These are phyloP conservation scores for Aporophyla lueneburgensis DNA, from an alignment of 2,888 invertebrate species.

Conservation along the genomic window DNA sequence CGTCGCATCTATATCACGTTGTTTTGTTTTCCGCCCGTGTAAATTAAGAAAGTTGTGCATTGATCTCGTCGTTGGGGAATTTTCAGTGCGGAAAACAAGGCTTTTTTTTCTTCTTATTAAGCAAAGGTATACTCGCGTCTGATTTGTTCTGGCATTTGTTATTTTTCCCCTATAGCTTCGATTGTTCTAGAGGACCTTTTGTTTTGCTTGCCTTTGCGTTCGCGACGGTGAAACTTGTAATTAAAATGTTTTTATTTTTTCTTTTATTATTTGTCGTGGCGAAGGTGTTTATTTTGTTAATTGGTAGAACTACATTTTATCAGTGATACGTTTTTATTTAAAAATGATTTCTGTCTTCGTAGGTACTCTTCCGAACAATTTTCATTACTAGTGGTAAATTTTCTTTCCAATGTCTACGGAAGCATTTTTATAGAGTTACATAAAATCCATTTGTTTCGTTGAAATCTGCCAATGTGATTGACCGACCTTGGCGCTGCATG, in stretches of 20 bases:
- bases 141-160: constrained; percentile 82
- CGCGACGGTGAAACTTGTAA: constrained; percentile 66
- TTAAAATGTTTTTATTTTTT: constrained; percentile 56
- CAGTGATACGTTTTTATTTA: not conserved
- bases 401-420: not conserved
- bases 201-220: constrained; percentile 63
- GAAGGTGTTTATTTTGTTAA: not conserved
- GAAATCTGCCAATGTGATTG: too few relatives aligned
- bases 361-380: not conserved
- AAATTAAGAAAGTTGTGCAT: constrained; percentile 80
- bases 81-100: constrained; percentile 71
- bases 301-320: not conserved
- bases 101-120: constrained; percentile 74
- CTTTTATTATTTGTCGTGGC: not conserved
- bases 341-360: not conserved
- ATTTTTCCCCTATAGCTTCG: constrained; percentile 73
- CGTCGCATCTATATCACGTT: constrained; percentile 26
- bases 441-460: not conserved
- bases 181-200: constrained; percentile 73
- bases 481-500: not conserved
- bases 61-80: constrained; percentile 73
- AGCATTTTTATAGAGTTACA: not conserved
- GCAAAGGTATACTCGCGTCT: constrained; percentile 75
- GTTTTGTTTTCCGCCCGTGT: constrained; percentile 56
- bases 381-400: not conserved